These are phyloP conservation scores for Paramisgurnus dabryanus DNA, from an alignment of 2,113 vertebrate genomes.

Conservation along the genomic window DNA sequence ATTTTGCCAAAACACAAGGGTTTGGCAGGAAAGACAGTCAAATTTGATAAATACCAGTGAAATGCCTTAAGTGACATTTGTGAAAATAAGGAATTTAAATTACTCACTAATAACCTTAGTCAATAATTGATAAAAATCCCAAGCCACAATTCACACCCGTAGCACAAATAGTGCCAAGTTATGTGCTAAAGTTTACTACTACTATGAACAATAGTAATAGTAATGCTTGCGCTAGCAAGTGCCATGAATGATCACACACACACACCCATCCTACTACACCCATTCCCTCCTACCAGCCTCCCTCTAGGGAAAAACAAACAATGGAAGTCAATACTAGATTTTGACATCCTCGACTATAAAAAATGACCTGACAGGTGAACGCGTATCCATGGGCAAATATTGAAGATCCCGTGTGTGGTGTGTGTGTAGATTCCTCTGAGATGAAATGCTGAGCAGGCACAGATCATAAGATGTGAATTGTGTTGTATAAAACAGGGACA, in stretches of 20 bases:
- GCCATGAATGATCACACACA: conserved; percentile 39
- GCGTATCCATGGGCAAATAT: not conserved
- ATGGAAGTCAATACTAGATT: conserved; percentile 26
- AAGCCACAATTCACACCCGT: too few species aligned
- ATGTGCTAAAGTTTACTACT: not conserved
- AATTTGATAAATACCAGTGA: too few species aligned
- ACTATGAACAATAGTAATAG: conserved; percentile 13
- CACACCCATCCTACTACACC: conserved; percentile 20
- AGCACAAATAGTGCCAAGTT: not conserved
- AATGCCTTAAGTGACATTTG: too few species aligned
- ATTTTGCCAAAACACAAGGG: too few species aligned
- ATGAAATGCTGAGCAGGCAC: conserved; percentile 38
- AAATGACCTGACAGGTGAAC: conserved; percentile 26
- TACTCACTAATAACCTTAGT: too few species aligned
- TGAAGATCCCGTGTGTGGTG: not conserved
- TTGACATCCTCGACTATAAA: conserved; percentile 19
- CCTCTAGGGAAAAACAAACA: conserved; percentile 23
- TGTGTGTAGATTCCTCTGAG: not conserved
- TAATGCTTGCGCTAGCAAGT: conserved; percentile 6
- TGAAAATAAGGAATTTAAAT: too few species aligned
- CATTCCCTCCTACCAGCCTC: not conserved
- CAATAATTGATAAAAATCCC: too few species aligned
- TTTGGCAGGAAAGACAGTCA: too few species aligned
- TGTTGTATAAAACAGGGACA: conserved; percentile 7
- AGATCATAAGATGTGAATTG: conserved; percentile 14